Conservation (phyloP, 2,113 vertebrate species). For the Girardinichthys multiradiatus region DNA sequence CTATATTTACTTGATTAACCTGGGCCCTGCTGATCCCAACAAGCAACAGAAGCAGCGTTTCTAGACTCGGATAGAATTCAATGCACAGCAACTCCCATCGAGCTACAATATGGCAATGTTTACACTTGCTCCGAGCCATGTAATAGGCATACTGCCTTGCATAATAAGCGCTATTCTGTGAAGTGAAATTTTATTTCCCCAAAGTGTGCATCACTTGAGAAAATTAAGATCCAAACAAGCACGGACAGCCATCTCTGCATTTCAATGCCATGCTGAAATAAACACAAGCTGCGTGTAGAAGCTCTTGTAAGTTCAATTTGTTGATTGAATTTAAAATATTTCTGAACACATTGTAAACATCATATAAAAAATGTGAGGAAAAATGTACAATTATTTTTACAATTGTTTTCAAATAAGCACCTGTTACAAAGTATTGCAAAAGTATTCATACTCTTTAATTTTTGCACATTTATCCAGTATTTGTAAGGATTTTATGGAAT, state of each 20-base stretch:
- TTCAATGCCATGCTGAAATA: constrained; percentile 20
- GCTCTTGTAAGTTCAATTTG: constrained; percentile 26
- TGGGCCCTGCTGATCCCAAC: constrained; percentile 47
- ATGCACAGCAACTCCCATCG: constrained; percentile 46
- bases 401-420: no score
- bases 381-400: no score
- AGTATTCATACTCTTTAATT: no score
- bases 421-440: no score
- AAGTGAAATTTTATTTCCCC: constrained; percentile 64
- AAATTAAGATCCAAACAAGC: constrained; percentile 60
- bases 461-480: background rate
- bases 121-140: constrained; percentile 69
- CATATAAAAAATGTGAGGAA: no score
- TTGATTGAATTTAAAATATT: constrained; percentile 7
- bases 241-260: constrained; percentile 27
- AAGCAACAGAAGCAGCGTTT: constrained; percentile 43
- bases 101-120: constrained; percentile 73
- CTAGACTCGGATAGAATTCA: constrained; percentile 29
- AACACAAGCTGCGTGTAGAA: constrained; percentile 20
- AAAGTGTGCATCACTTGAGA: constrained; percentile 60
- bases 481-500: background rate
- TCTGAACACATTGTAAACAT: background rate
- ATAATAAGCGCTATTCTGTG: constrained; percentile 61
- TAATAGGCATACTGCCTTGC: constrained; percentile 57
- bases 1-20: constrained; percentile 65